Conservation (phyloP, 30 jellyfish, hydroid and myxozoan genomes). For the Rhopilema esculentum region DNA sequence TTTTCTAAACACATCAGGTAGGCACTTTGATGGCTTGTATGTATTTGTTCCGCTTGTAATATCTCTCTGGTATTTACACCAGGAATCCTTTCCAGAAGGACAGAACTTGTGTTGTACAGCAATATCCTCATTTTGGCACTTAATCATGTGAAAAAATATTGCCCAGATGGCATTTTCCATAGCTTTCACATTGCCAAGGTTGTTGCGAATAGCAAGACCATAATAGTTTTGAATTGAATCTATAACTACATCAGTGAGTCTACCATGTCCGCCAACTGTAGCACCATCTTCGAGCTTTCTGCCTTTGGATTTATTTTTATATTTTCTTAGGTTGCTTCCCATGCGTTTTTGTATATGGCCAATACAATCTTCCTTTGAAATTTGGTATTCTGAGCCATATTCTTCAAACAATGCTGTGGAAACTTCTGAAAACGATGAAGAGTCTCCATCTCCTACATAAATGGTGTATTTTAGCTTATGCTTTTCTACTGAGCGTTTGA, state of each 20-base stretch:
- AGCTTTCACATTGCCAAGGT: constrained; percentile 1
- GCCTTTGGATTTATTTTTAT: constrained; percentile 27
- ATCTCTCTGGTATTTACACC: constrained; percentile 20
- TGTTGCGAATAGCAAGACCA: constrained; percentile 14
- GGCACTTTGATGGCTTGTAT: constrained; percentile 10
- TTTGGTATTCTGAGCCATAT: constrained; percentile 32
- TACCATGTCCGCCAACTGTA: constrained; percentile 15
- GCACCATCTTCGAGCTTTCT: constrained; percentile 48
- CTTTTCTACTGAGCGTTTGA: constrained; percentile 41
- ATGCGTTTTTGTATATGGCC: constrained; percentile 64
- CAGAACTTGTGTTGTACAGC: constrained; percentile 15
- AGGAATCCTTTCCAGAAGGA: constrained; percentile 12
- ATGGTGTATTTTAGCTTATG: constrained; percentile 41
- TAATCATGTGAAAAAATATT: constrained; percentile 5
- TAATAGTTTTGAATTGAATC: constrained; percentile 24
- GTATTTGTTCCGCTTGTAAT: constrained; percentile 1
- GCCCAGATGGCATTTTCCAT: constrained; percentile 7
- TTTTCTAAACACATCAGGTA: constrained; percentile 8
- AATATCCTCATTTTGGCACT: not conserved
- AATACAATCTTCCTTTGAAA: constrained; percentile 55
- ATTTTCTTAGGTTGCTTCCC: constrained; percentile 42
- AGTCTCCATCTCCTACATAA: constrained; percentile 61
- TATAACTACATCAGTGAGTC: constrained; percentile 11
- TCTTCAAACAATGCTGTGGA: constrained; percentile 14
- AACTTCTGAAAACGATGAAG: constrained; percentile 38